Evolutionary conservation across 2,113 vertebrate genomes (phyloP).

Genomic region (Bostrychus sinensis): DNA sequence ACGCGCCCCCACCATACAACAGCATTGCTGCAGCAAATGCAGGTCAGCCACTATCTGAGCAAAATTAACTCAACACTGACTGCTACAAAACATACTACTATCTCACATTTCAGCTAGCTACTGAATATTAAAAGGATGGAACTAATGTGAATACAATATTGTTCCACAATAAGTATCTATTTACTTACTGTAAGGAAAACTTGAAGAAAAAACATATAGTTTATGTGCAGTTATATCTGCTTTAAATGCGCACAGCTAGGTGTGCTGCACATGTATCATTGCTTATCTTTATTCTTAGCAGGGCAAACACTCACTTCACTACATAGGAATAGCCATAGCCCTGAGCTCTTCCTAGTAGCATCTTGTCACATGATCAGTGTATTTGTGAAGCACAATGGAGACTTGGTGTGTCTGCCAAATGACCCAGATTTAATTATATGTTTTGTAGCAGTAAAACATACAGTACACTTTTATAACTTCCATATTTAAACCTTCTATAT

Average conservation of each 20-base stretch:
- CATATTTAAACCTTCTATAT: neutral
- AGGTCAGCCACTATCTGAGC: conserved; percentile 73
- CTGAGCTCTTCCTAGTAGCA: conserved; percentile 30
- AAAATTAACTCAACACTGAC: neutral
- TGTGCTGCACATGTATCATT: neutral
- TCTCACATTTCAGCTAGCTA: too few species aligned
- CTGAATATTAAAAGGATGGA: too few species aligned
- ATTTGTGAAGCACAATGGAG: conserved; percentile 19
- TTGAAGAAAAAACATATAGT: too few species aligned
- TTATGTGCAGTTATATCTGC: too few species aligned
- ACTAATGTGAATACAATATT: too few species aligned
- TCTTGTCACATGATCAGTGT: conserved; percentile 21
- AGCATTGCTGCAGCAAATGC: conserved; percentile 88
- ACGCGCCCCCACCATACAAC: conserved; percentile 95
- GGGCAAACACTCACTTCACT: conserved; percentile 42
- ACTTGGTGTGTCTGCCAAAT: conserved; percentile 22
- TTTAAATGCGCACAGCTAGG: too few species aligned
- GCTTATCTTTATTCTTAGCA: conserved; percentile 11
- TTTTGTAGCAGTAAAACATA: neutral
- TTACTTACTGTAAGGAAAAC: too few species aligned
- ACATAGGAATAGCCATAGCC: conserved; percentile 27
- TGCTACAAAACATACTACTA: too few species aligned
- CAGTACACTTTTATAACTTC: too few species aligned
- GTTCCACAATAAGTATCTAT: too few species aligned
- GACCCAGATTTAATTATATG: conserved; percentile 35